phyloP scores from a whole-genome alignment of 2,888 invertebrate species.

The Camponotus fellah region DNA sequence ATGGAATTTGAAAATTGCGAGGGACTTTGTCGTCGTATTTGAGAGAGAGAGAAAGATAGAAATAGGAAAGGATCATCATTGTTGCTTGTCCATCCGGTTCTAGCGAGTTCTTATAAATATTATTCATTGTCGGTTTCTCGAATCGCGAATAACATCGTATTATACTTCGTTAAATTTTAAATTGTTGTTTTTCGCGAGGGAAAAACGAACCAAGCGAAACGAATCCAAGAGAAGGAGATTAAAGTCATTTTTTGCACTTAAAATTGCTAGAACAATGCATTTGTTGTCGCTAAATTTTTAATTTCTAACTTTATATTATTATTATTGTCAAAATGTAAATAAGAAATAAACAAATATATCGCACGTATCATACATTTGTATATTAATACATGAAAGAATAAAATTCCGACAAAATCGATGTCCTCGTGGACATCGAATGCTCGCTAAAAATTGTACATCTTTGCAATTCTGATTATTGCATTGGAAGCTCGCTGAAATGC shows the following conservation, averaged over 20 bases:
- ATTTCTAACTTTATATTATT: not conserved
- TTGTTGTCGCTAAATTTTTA: not conserved
- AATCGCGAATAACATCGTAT: conserved; percentile 3
- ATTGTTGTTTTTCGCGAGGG: conserved; percentile 2
- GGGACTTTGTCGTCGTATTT: not conserved
- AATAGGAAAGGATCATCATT: not conserved
- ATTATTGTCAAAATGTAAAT: not conserved
- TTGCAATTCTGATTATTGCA: conserved; percentile 29
- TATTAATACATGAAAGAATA: not conserved
- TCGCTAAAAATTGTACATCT: not conserved
- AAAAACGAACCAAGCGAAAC: not conserved
- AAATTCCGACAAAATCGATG: not conserved
- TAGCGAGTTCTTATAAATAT: not conserved
- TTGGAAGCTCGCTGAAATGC: conserved; percentile 14
- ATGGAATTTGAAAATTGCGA: conserved; percentile 55
- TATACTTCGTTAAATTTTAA: conserved; percentile 26
- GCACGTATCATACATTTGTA: too few relatives aligned
- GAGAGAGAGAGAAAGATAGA: conserved; percentile 29
- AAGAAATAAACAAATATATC: not conserved
- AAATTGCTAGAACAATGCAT: not conserved
- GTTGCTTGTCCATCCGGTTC: not conserved
- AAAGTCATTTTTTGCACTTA: not conserved
- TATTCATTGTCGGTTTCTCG: not conserved
- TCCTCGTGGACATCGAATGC: not conserved
- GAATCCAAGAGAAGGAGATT: not conserved